These are phyloP conservation scores for Corythornis cristatus DNA, from an alignment of 2,113 vertebrate species.

Conservation along the genomic window DNA sequence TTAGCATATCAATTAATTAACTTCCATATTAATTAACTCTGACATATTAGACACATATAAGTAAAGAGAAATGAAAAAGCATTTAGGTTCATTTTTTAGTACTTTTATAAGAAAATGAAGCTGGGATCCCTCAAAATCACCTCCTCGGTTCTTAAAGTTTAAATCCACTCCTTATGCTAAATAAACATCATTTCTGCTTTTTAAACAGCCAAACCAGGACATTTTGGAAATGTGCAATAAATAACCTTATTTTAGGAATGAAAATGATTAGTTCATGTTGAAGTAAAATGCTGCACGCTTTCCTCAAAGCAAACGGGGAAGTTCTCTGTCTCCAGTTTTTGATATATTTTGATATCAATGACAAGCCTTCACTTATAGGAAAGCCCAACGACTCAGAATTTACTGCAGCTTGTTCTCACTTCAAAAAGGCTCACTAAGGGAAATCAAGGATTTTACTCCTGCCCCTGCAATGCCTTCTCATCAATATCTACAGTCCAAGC, in stretches of 20 bases:
- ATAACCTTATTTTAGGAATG: background rate
- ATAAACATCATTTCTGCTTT: background rate
- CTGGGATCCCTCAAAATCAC: constrained; percentile 18
- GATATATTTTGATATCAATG: background rate
- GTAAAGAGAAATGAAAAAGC: background rate
- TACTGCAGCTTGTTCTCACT: background rate
- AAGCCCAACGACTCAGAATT: background rate
- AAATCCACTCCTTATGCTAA: constrained; percentile 8
- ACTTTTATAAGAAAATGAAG: constrained; percentile 4
- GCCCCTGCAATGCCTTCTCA: background rate
- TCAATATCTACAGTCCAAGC: background rate
- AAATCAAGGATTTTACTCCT: background rate
- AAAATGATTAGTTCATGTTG: background rate
- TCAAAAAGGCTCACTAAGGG: background rate
- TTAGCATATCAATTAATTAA: background rate
- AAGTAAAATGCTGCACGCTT: background rate
- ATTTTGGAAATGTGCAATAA: background rate
- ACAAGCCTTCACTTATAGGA: background rate
- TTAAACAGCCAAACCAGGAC: background rate
- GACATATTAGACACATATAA: background rate
- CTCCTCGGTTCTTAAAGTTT: background rate
- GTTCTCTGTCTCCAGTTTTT: background rate
- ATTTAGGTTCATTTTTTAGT: background rate
- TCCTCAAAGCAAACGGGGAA: background rate
- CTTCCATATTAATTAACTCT: background rate